These are phyloP conservation scores for Pseudochaenichthys georgianus DNA, from an alignment of 2,797 vertebrate genomes.

Conservation along the genomic window DNA sequence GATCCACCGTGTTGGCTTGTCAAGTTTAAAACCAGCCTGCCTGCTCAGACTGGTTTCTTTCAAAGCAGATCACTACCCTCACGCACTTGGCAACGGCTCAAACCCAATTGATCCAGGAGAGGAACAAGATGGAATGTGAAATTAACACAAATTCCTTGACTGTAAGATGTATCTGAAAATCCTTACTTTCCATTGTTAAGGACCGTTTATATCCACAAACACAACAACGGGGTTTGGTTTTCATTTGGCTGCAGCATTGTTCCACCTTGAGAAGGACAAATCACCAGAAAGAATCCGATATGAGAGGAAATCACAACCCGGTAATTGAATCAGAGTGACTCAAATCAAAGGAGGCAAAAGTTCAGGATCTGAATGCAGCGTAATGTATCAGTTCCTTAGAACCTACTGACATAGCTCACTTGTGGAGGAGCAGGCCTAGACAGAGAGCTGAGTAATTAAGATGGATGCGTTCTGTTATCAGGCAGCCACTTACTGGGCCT, in stretches of 20 bases:
- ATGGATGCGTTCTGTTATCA: slow-evolving; percentile 98
- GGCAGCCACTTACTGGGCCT: slow-evolving; percentile 94
- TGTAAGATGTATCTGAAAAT: slow-evolving; percentile 11
- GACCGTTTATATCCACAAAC: slow-evolving; percentile 13
- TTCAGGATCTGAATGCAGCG: slow-evolving; percentile 92
- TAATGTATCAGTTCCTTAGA: slow-evolving; percentile 92
- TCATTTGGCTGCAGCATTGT: slow-evolving; percentile 29
- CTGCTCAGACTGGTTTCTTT: slow-evolving; percentile 7
- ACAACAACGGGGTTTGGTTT: slow-evolving; percentile 47
- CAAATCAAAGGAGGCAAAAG: slow-evolving; percentile 93
- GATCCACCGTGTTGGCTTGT: slow-evolving; percentile 7
- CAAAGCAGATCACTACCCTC: neutral
- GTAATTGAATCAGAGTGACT: slow-evolving; percentile 91
- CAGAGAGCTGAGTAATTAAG: slow-evolving; percentile 96
- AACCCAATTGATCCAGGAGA: neutral
- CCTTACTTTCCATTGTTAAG: neutral
- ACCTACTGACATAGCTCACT: slow-evolving; percentile 88
- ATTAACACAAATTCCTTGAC: slow-evolving; percentile 7
- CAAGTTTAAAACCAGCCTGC: neutral
- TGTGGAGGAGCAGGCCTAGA: slow-evolving; percentile 90
- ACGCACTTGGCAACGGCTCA: neutral
- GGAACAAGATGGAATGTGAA: slow-evolving; percentile 12
- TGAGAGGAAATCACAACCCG: slow-evolving; percentile 87
- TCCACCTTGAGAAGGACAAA: slow-evolving; percentile 37
- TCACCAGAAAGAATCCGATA: slow-evolving; percentile 51